Conservation (phyloP, 2,888 invertebrate species). For the Unio pictorum region DNA sequence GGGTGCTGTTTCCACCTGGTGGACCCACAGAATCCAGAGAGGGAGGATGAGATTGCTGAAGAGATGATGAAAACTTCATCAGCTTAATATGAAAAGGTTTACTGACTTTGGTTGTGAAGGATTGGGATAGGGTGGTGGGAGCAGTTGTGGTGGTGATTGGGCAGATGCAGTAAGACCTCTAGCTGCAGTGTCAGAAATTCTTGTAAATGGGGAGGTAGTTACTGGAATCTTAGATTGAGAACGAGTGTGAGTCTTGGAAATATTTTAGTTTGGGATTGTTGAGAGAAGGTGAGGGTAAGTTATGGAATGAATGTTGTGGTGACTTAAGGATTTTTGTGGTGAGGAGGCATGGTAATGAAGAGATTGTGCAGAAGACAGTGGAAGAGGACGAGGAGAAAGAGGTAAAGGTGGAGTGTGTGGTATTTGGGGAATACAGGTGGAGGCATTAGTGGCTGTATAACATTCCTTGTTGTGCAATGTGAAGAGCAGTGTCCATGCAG, state of each 20-base stretch:
- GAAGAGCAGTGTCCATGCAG: no score
- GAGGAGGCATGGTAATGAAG: constrained; percentile 8
- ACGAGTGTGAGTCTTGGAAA: constrained; percentile 25
- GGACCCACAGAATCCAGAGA: constrained; percentile 5
- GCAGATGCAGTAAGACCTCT: constrained; percentile 25
- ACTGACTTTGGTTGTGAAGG: constrained; percentile 9
- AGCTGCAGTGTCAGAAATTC: constrained; percentile 14
- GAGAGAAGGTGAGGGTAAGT: constrained; percentile 18
- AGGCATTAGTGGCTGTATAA: constrained; percentile 1
- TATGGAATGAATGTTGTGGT: constrained; percentile 1
- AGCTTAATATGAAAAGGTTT: constrained; percentile 19
- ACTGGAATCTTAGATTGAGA: constrained; percentile 5
- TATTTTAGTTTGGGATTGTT: constrained; percentile 21
- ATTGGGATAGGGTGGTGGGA: constrained; percentile 13
- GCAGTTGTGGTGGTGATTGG: constrained; percentile 25
- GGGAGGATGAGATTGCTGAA: constrained; percentile 13
- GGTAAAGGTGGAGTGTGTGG: constrained; percentile 15
- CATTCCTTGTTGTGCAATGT: no score
- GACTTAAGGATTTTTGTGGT: constrained; percentile 5
- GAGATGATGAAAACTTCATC: constrained; percentile 7
- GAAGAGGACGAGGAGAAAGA: constrained; percentile 27
- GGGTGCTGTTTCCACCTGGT: constrained; percentile 4
- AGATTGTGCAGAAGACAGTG: constrained; percentile 12
- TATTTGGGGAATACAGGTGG: constrained; percentile 26
- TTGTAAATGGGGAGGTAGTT: constrained; percentile 1